Conservation (phyloP, 1,140 invertebrate genomes). For the Drosophila watanabei region DNA sequence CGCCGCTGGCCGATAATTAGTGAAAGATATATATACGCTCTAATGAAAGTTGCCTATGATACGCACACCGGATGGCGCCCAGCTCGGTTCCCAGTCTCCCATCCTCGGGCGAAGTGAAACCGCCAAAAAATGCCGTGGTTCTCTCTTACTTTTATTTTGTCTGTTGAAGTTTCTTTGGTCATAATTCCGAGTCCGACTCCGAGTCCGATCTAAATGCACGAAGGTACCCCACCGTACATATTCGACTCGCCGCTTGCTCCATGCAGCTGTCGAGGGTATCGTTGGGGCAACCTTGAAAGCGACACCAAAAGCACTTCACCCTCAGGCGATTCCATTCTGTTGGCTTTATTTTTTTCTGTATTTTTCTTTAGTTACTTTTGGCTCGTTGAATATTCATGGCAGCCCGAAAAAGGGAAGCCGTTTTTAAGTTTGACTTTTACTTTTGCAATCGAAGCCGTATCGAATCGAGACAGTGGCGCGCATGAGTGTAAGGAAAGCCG, state of each 20-base stretch:
- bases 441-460: conserved; percentile 43
- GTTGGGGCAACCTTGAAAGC: conserved; percentile 40
- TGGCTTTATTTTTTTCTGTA: background rate
- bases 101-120: conserved; percentile 24
- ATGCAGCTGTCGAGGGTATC: conserved; percentile 1
- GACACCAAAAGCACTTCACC: conserved; percentile 26
- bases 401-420: conserved; percentile 48
- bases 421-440: conserved; percentile 53
- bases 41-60: conserved; percentile 55
- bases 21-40: conserved; percentile 52
- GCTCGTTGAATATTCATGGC: conserved; percentile 36
- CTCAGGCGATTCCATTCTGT: conserved; percentile 31
- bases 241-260: background rate
- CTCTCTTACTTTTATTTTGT: background rate
- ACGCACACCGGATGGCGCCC: conserved; percentile 13
- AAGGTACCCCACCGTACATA: background rate
- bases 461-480: conserved; percentile 2
- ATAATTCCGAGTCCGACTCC: background rate
- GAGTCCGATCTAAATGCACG: conserved; percentile 7
- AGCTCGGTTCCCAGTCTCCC: conserved; percentile 1
- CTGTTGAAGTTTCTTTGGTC: background rate
- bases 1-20: conserved; percentile 54
- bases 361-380: conserved; percentile 10
- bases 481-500: conserved; percentile 14
- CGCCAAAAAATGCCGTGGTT: background rate